Evolutionary conservation across 2,888 invertebrate genomes (phyloP), one percentile per base, ranked within the genome.

Genomic region (Polydrusus pterygomalis): DNA sequence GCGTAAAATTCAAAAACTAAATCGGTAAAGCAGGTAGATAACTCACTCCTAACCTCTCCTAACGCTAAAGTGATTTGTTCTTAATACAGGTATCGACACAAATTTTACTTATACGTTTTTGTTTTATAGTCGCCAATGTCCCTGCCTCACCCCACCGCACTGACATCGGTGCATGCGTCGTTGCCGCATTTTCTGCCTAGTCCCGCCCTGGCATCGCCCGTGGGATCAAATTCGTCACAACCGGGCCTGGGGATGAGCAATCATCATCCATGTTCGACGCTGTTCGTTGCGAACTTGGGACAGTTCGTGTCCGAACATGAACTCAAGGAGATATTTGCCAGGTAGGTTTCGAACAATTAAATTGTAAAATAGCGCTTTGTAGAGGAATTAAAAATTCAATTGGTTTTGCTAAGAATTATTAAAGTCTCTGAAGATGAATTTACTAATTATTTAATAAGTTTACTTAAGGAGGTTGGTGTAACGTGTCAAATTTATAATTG

Each of bases 241-340:
- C 91, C 90, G 78, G 93, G 92, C 88, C 90, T 92, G 90, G 92
- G 89, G 87, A 92, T 91, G 83, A 90, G 89, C 87, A 94, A 95
- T 87, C 94, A 95, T 83, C 94, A 95, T 83, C 97, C 97, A 83
- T 98, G 97, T 91, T 97, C 97, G 84, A 99, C 99, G 82, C 93
- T 99, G 82, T 99, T 99, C 90, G 98, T 99, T 87, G 98, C 98
- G 86, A 99, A 99, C 90, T 92, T 99, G 86, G 98, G 98, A 82
- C 97, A 97, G 89, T 97, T 96, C 89, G 97, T 98, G 85, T 97
- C 97, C 82, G 99, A 99, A 89, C 98, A 98, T 87, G 98, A 99
- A 89, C 93, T 99, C 83, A 98, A 98, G 91, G 97, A 98, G 89
- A 95, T 99, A 87, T 98, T 98, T 90, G 95, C 95, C 93, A 97